Conservation (phyloP, 2,888 invertebrate species). For the Micoletzkya japonica region DNA sequence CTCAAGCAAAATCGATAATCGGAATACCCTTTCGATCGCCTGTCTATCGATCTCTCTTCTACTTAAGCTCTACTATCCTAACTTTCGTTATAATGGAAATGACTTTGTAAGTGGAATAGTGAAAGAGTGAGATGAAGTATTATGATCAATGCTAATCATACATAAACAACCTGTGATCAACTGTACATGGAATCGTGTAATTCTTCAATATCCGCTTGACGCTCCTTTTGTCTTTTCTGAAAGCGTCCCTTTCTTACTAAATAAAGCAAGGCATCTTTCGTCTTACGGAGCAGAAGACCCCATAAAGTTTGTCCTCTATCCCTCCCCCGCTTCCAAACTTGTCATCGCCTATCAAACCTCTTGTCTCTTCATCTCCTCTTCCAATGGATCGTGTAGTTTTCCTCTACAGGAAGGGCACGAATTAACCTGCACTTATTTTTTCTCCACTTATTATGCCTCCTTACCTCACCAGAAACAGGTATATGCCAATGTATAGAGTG, state of each 20-base stretch:
- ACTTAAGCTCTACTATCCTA: background rate
- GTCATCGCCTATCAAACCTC: constrained; percentile 26
- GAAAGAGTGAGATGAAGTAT: too few relatives aligned
- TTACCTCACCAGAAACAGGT: background rate
- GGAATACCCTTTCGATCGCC: background rate
- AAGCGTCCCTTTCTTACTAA: background rate
- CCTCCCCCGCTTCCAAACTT: background rate
- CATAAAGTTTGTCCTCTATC: background rate
- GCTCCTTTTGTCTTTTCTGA: constrained; percentile 7
- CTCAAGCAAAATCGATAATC: too few relatives aligned
- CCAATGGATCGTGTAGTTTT: constrained; percentile 28
- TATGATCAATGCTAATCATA: too few relatives aligned
- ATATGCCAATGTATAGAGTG: background rate
- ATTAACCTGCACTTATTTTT: constrained; percentile 28
- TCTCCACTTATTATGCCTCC: background rate
- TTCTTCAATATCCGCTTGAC: constrained; percentile 8
- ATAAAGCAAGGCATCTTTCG: background rate
- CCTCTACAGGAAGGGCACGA: constrained; percentile 32
- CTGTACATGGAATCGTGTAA: constrained; percentile 22
- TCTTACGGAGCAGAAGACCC: background rate
- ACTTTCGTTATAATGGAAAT: too few relatives aligned
- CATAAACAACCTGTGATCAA: too few relatives aligned
- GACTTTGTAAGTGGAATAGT: too few relatives aligned
- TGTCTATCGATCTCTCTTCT: background rate
- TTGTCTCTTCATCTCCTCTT: constrained; percentile 31